Conservation (phyloP, 1,140 invertebrate genomes). For the Bombus superbus region DNA sequence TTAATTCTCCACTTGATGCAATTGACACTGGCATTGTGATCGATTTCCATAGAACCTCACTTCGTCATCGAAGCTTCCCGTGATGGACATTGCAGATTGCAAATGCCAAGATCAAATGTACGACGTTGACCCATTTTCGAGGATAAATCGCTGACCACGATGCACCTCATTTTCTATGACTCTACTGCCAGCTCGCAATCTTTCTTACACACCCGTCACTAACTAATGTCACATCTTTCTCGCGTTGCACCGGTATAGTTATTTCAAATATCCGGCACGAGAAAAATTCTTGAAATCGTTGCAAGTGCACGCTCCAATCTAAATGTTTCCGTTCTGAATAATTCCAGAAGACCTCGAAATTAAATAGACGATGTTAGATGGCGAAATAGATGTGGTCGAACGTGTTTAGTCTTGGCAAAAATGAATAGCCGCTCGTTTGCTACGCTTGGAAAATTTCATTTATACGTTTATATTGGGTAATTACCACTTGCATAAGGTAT, state of each 20-base stretch:
- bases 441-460: too few species aligned
- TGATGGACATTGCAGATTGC: constrained; percentile 26
- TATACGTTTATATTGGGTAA: too few species aligned
- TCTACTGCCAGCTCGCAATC: background rate
- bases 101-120: constrained; percentile 56
- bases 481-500: too few species aligned
- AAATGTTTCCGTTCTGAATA: constrained; percentile 16
- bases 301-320: background rate
- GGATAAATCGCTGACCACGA: constrained; percentile 30
- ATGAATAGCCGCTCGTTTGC: too few species aligned
- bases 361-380: too few species aligned
- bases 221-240: constrained; percentile 37
- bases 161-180: constrained; percentile 17
- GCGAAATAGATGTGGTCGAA: too few species aligned
- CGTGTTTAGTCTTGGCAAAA: too few species aligned
- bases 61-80: background rate
- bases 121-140: constrained; percentile 55
- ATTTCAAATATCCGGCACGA: background rate
- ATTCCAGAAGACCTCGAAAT: too few species aligned
- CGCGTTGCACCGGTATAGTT: background rate
- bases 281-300: constrained; percentile 13
- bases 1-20: background rate
- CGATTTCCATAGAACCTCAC: constrained; percentile 21
- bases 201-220: background rate
- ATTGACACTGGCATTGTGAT: constrained; percentile 30